phyloP scores from a whole-genome alignment of 35 echinoderm and acorn worm genomes.

The Chiridota heheva region DNA sequence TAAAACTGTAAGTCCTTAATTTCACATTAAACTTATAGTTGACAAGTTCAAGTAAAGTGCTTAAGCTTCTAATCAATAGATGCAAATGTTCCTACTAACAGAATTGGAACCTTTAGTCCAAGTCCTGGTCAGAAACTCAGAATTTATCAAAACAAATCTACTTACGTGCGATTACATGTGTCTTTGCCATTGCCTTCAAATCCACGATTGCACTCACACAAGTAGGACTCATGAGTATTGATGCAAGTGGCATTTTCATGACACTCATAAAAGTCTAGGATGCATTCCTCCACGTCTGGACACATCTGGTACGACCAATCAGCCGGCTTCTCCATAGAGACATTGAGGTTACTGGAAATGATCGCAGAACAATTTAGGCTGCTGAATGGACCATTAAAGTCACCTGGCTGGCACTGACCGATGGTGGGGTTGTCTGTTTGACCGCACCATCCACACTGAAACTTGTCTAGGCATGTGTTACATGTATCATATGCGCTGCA shows the following conservation, averaged over 20 bases:
- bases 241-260: conserved; percentile 75
- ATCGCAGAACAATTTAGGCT: conserved; percentile 26
- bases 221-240: conserved; percentile 44
- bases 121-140: too few species aligned
- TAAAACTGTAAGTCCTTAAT: too few species aligned
- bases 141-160: background rate
- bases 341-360: conserved; percentile 39
- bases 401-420: conserved; percentile 66
- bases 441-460: conserved; percentile 97
- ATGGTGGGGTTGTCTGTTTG: conserved; percentile 57
- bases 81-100: too few species aligned
- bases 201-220: conserved; percentile 81
- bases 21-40: too few species aligned
- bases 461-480: conserved; percentile 52
- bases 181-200: conserved; percentile 70
- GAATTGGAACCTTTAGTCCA: too few species aligned
- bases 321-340: conserved; percentile 9
- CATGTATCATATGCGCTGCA: conserved; percentile 68
- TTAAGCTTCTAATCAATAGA: too few species aligned
- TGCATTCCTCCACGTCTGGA: conserved; percentile 73
- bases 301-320: conserved; percentile 80
- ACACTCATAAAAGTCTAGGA: conserved; percentile 53
- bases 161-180: conserved; percentile 78
- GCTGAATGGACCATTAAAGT: conserved; percentile 51
- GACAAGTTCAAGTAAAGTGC: too few species aligned